Evolutionary conservation across 1,140 invertebrate genomes (phyloP).

Genomic region (Drosophila parabipectinata): DNA sequence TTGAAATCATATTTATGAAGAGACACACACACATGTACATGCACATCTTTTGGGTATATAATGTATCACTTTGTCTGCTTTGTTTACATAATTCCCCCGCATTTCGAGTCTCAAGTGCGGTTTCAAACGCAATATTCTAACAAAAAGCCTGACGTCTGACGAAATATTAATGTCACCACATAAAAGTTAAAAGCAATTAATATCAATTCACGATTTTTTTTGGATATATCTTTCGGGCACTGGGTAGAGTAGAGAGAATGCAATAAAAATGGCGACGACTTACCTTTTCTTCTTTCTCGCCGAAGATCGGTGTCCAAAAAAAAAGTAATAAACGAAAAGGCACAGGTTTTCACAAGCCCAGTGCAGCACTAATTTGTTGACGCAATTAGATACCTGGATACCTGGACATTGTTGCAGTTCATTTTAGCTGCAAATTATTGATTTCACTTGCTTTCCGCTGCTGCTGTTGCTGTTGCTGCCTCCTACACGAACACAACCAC

Average conservation of each 20-base stretch:
- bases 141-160: conserved; percentile 28
- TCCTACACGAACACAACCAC: conserved; percentile 18
- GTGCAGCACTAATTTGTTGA: conserved; percentile 41
- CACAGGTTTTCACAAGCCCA: conserved; percentile 26
- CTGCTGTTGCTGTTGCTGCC: conserved; percentile 43
- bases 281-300: conserved; percentile 54
- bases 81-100: conserved; percentile 37
- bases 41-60: conserved; percentile 16
- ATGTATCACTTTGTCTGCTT: conserved; percentile 18
- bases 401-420: conserved; percentile 67
- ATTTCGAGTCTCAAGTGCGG: conserved; percentile 51
- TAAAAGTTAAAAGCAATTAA: conserved; percentile 63
- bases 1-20: conserved; percentile 63
- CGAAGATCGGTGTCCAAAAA: conserved; percentile 36
- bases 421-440: conserved; percentile 52
- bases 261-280: conserved; percentile 78
- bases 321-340: not conserved
- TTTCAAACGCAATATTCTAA: conserved; percentile 35
- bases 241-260: conserved; percentile 18
- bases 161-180: conserved; percentile 23
- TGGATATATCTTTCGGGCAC: conserved; percentile 13
- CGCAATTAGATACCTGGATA: conserved; percentile 37
- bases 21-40: conserved; percentile 2
- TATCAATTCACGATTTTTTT: not conserved
- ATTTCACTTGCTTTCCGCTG: conserved; percentile 47